These are phyloP conservation scores for Stenopsyche tienmushanensis DNA, from an alignment of 1,140 invertebrate species.

Conservation along the genomic window DNA sequence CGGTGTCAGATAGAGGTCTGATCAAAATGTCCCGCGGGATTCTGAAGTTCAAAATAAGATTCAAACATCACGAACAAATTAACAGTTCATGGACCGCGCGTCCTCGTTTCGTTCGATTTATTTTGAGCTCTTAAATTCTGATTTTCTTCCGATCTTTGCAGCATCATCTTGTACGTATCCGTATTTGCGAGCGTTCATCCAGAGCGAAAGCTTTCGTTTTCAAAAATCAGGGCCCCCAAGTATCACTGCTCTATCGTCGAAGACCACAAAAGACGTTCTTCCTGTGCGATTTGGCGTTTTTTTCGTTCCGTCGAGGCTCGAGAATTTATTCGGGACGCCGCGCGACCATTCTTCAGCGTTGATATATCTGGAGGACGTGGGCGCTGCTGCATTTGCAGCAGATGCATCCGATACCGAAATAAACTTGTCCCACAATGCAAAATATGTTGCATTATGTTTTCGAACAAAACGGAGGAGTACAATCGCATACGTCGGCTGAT, in stretches of 20 bases:
- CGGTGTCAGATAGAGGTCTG: too few species aligned
- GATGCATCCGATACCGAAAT: constrained; percentile 21
- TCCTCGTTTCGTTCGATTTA: background rate
- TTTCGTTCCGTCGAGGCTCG: background rate
- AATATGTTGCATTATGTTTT: constrained; percentile 23
- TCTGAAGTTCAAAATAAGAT: too few species aligned
- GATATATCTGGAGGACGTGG: constrained; percentile 11
- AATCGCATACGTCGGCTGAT: too few species aligned
- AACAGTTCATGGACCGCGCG: background rate
- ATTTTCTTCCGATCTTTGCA: too few species aligned
- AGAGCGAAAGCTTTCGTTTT: too few species aligned
- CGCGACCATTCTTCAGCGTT: background rate
- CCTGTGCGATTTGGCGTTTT: background rate
- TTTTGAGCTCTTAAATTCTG: background rate
- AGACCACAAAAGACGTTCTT: background rate
- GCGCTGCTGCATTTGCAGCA: constrained; percentile 14
- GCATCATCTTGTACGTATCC: too few species aligned
- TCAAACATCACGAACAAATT: background rate
- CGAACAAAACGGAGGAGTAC: constrained; percentile 3
- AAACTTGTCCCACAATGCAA: constrained; percentile 22
- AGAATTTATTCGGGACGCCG: background rate
- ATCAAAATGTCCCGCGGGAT: too few species aligned
- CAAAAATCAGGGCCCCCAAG: too few species aligned
- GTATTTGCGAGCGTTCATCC: too few species aligned
- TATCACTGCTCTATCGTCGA: background rate